Base-by-base conservation (phyloP, 2,888 invertebrate species). In the Vannuccia rotundouncinata region DNA sequence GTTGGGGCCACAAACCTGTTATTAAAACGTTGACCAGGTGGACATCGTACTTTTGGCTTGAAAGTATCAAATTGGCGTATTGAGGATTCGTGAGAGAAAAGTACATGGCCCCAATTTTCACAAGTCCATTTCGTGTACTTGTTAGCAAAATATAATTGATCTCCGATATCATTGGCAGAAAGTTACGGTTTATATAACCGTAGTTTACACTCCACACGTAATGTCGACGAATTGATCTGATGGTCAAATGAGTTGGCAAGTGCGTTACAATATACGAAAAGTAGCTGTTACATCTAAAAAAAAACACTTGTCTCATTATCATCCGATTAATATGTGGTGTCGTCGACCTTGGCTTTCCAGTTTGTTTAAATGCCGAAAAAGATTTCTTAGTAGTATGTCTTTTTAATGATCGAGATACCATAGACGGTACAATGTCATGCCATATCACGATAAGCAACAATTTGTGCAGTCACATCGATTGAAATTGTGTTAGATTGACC, bases 21-120 rank as follows among this genome's bases (percentile, higher is more conserved):
- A 73, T 73, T 73, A 73, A 22, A 73, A 28, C 74, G 74, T 22
- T 73, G 22, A 73, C 74, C 74, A 73, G 74, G 27, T 73, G 74
- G 22, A 22, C 74, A n/a, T 13, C 74, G 74, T 22, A 73, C 74
- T 22, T n/a, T 73, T 73, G 27, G 5, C 22, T 73, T 73, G 74
- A 45, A 45, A 45, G 5, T 45, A 45, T 45, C 45, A 45, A 45
- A 45, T 45, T 45, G 45, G 45, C 45, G 45, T 45, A 45, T 45
- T 45, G 45, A 45, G 45, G 45, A 45, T 45, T 45, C 45, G 17
- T 45, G 10, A 45, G 45, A 45, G 5, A 45, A 45, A 45, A 17
- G 45, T 45, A 45, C 45, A 45, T 45, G 45, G 45, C 45, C 17
- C 45, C 45, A 45, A 45, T 45, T 45, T 17, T 45, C 45, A 45